Evolutionary conservation across 1,140 invertebrate genomes (phyloP).

Genomic region (Ruditapes philippinarum): DNA sequence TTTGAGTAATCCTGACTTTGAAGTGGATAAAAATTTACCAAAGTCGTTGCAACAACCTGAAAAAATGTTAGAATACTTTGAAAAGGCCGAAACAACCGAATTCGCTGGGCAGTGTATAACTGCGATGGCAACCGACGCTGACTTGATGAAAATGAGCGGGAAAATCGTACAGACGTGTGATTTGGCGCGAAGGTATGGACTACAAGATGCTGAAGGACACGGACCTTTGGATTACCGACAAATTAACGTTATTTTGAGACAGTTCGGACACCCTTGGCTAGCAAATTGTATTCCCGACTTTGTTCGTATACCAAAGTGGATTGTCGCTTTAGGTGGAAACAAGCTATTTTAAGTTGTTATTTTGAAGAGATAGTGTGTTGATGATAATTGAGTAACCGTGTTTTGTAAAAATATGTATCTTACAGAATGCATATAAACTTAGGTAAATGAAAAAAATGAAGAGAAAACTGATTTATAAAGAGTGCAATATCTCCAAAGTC

Average conservation of each 20-base stretch:
- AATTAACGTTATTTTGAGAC: not conserved
- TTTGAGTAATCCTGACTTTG: not conserved
- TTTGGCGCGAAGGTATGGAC: conserved; percentile 70
- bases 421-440: no score
- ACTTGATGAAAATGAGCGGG: conserved; percentile 82
- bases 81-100: conserved; percentile 78
- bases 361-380: no score
- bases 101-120: conserved; percentile 82
- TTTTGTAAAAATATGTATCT: no score
- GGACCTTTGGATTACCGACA: conserved; percentile 13
- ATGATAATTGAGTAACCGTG: no score
- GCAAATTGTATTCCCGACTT: conserved; percentile 54
- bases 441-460: no score
- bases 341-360: conserved; percentile 67
- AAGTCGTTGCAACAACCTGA: not conserved
- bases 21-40: not conserved
- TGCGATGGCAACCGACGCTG: conserved; percentile 72
- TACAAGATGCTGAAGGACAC: conserved; percentile 20
- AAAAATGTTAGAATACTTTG: conserved; percentile 62
- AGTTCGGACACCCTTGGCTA: not conserved
- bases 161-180: conserved; percentile 82
- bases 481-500: no score
- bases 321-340: conserved; percentile 51
- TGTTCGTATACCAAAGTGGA: conserved; percentile 66
- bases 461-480: no score